Percentiles rank a stretch among this genome's conserved stretches.
Conservation (phyloP, 2,113 vertebrate genomes). For the Panurus biarmicus region DNA sequence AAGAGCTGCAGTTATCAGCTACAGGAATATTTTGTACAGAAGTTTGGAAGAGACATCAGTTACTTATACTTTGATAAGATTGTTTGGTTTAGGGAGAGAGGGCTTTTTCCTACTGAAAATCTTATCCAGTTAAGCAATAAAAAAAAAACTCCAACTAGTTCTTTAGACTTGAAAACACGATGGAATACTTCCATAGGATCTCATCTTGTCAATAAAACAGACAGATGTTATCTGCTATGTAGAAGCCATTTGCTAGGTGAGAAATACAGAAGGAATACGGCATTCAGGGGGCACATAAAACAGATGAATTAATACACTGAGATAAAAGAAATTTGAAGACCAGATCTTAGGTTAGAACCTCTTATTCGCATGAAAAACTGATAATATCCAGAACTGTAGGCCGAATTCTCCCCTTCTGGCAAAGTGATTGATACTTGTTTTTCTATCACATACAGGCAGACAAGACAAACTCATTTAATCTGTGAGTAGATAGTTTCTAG, state of each 20-base stretch:
- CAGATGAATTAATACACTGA: neutral
- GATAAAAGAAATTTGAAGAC: neutral
- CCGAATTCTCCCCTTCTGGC: neutral
- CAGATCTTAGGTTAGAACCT: neutral
- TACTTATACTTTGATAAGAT: neutral
- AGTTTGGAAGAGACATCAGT: neutral
- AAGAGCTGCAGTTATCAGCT: neutral
- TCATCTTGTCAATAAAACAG: neutral
- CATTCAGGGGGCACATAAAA: neutral
- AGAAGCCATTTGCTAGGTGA: neutral
- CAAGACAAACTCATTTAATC: neutral
- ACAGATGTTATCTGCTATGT: neutral
- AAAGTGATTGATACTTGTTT: neutral
- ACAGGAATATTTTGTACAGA: neutral
- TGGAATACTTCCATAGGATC: neutral
- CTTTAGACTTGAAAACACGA: neutral
- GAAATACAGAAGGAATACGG: neutral
- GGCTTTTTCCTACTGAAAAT: neutral
- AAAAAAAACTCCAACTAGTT: neutral
- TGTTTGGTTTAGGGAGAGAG: neutral
- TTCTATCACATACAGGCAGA: neutral
- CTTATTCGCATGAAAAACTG: neutral
- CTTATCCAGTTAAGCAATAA: neutral
- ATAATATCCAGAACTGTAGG: accelerated
- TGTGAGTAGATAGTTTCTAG: neutral